Evolutionary conservation across 2,113 vertebrate species (phyloP).

Genomic region (Tautogolabrus adspersus): DNA sequence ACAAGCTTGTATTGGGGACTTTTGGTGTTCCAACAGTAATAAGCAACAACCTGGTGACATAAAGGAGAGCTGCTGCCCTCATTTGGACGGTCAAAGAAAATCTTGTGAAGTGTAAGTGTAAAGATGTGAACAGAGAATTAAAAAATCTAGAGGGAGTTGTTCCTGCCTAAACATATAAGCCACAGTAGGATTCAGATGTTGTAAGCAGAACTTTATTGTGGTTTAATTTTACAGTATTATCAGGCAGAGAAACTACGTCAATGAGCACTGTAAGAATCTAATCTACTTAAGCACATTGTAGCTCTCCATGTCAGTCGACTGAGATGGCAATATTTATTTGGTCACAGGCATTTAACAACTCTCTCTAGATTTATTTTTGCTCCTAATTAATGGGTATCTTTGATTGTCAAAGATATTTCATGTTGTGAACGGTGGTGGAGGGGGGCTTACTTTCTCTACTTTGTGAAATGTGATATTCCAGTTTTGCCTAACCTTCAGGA

Average conservation of each 20-base stretch:
- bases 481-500: constrained; percentile 82
- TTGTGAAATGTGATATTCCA: constrained; percentile 82
- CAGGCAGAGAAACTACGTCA: constrained; percentile 38
- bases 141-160: constrained; percentile 42
- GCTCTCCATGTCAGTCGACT: constrained; percentile 1
- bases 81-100: constrained; percentile 33
- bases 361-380: constrained; percentile 49
- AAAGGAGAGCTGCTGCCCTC: constrained; percentile 48
- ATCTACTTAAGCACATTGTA: constrained; percentile 34
- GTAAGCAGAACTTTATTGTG: constrained; percentile 9
- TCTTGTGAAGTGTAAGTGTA: constrained; percentile 56
- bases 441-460: constrained; percentile 69
- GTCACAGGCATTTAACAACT: background rate
- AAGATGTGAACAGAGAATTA: constrained; percentile 50
- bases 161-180: constrained; percentile 18
- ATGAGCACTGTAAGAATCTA: constrained; percentile 13
- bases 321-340: constrained; percentile 20
- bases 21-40: constrained; percentile 12
- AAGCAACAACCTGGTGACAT: constrained; percentile 30
- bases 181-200: background rate
- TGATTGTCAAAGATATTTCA: constrained; percentile 24
- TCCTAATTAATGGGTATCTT: constrained; percentile 17
- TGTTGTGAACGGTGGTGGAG: constrained; percentile 51
- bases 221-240: background rate
- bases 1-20: constrained; percentile 42